phyloP scores from a whole-genome alignment of 2,797 vertebrate species.

The Gobio occitaniae region DNA sequence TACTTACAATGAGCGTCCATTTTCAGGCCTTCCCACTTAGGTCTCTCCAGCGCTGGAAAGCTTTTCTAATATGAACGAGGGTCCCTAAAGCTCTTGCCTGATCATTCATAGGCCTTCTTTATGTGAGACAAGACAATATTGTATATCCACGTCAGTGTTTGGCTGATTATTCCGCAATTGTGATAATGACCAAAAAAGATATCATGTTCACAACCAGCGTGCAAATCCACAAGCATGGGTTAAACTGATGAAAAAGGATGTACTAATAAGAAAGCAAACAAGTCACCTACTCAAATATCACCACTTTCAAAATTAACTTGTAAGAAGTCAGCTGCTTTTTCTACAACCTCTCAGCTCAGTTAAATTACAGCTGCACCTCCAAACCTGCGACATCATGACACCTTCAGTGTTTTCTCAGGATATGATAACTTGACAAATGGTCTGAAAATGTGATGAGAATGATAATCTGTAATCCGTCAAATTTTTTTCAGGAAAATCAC shows the following conservation, averaged over 20 bases:
- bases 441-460: background rate
- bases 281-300: background rate
- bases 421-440: background rate
- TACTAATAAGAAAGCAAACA: background rate
- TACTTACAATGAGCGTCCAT: too few relatives aligned
- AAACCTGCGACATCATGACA: background rate
- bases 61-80: too few relatives aligned
- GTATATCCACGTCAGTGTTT: background rate
- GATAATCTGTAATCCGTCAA: background rate
- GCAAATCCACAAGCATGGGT: background rate
- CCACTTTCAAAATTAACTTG: background rate
- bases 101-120: background rate
- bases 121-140: background rate
- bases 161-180: background rate
- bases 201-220: background rate
- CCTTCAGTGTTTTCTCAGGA: background rate
- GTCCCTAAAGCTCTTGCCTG: background rate
- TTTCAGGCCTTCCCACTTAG: too few relatives aligned
- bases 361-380: background rate
- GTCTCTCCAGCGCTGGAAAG: too few relatives aligned
- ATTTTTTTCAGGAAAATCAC: too few relatives aligned
- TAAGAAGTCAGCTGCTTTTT: background rate
- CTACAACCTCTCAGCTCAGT: constrained; percentile 4
- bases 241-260: background rate
- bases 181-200: background rate